Percentiles rank a stretch among this genome's conserved stretches.
Evolutionary conservation across 1,140 invertebrate genomes (phyloP).

Genomic region (Neodiprion virginianus): DNA sequence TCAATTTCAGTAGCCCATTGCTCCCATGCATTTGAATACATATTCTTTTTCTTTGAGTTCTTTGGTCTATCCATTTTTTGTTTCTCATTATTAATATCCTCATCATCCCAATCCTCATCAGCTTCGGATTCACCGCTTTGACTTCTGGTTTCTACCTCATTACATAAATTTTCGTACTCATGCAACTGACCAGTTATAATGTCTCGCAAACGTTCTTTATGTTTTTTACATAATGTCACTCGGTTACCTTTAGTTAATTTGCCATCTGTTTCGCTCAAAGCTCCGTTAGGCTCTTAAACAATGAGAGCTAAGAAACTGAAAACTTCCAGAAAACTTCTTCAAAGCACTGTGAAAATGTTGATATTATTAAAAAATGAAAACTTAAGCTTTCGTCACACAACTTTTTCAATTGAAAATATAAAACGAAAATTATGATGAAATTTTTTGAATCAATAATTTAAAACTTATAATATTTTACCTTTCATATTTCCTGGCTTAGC

Average conservation of each 20-base stretch:
- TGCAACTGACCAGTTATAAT: conserved; percentile 7
- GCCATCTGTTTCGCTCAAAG: conserved; percentile 16
- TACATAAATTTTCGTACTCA: conserved; percentile 8
- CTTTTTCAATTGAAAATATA: no score
- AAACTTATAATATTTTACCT: no score
- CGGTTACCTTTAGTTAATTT: not conserved
- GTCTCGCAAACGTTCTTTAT: conserved; percentile 15
- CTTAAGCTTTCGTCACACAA: no score
- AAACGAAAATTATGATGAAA: no score
- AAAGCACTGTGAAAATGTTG: no score
- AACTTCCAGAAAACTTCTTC: no score
- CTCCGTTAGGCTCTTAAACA: no score
- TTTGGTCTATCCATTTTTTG: not conserved
- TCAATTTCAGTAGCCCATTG: not conserved
- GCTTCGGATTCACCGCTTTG: conserved; percentile 10
- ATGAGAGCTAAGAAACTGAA: no score
- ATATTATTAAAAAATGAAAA: no score
- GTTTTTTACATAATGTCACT: conserved; percentile 8
- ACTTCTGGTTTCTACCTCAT: conserved; percentile 10
- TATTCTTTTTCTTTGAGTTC: not conserved
- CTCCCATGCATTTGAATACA: not conserved
- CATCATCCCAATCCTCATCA: no score
- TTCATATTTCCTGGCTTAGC: no score
- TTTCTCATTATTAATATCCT: not conserved
- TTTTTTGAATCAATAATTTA: no score